phyloP scores from a whole-genome alignment of 2,797 vertebrate genomes.

The Threskiornis aethiopicus region DNA sequence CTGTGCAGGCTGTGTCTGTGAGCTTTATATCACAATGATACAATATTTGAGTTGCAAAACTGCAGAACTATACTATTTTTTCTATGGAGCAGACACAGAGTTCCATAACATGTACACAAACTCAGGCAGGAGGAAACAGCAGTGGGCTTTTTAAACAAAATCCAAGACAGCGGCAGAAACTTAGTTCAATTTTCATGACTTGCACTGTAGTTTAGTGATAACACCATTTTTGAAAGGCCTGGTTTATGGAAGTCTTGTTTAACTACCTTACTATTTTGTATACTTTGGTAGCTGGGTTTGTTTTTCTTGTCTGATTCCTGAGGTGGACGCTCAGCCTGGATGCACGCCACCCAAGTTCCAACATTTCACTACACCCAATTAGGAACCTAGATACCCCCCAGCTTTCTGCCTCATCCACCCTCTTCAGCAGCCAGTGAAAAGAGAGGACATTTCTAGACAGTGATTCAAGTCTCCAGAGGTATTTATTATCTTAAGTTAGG shows the following conservation, averaged over 20 bases:
- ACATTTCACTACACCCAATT: not conserved
- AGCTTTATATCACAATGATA: not conserved
- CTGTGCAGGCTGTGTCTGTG: not conserved
- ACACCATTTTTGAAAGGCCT: not conserved
- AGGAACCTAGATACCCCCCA: rapidly evolving
- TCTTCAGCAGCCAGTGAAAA: not conserved
- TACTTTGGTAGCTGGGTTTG: not conserved
- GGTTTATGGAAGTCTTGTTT: not conserved
- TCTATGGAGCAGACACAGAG: not conserved
- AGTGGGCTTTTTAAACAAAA: not conserved
- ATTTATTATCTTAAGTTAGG: not conserved
- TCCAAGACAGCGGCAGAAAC: not conserved
- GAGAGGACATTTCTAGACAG: not conserved
- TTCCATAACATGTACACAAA: not conserved
- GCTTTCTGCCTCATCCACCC: not conserved
- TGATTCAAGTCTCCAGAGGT: not conserved
- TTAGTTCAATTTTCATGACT: not conserved
- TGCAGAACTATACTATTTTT: not conserved
- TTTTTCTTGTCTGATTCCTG: not conserved
- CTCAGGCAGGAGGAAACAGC: not conserved
- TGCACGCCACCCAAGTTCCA: not conserved
- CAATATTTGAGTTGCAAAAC: not conserved
- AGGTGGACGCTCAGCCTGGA: not conserved
- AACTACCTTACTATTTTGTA: not conserved
- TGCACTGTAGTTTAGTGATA: not conserved